Base-by-base conservation (phyloP, 2,888 invertebrate species). In the Volucella zonaria region DNA sequence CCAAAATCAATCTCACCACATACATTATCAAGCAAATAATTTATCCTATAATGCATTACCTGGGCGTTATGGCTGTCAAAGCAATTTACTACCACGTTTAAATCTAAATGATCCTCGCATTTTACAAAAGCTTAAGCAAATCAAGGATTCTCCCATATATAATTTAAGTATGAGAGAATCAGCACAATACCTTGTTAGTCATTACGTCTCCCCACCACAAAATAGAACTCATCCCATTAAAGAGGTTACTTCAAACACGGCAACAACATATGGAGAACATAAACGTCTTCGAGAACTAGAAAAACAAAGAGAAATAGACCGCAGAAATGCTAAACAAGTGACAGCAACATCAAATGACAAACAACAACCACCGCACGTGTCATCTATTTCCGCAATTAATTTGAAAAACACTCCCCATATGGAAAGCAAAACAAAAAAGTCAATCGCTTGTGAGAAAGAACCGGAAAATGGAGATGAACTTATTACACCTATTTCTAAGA, bases 81-180 rank as follows among this genome's bases (percentile, higher is more conserved):
- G 79, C 14, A 18, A 18, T 3, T 23, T 82, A 11, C 62, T 45
- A 2, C 68, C 51, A 0, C 62, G 59, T 43, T 45, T 80, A 8
- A 83, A 83, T 66, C 40, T 83, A 11, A 83, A 83, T 12, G 85
- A 85, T 23, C 85, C 85, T 23, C 67, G 85, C 0, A 81, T 85
- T 42, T 40, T 73, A 1, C 80, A 59, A 10, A 61, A 58, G 54
- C 52, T 81, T 0, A 81, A 74, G 18, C 76, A 81, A 75, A 85
- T 85, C 4, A 54, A 76, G 47, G 76, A 81, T n/a, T 81, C 80
- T 14, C 80, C 80, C 8, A 67, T 80, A 62, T 58, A 80, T 11
- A 85, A 76, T 10, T 12, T 76, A 9, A 61, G 15, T 12, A 76
- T 67, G 15, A 79, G 79, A 8, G 74, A 79, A 52, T 79, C 70